Conservation (phyloP, 1,140 invertebrate species). For the Caenorhabditis inopinata region DNA sequence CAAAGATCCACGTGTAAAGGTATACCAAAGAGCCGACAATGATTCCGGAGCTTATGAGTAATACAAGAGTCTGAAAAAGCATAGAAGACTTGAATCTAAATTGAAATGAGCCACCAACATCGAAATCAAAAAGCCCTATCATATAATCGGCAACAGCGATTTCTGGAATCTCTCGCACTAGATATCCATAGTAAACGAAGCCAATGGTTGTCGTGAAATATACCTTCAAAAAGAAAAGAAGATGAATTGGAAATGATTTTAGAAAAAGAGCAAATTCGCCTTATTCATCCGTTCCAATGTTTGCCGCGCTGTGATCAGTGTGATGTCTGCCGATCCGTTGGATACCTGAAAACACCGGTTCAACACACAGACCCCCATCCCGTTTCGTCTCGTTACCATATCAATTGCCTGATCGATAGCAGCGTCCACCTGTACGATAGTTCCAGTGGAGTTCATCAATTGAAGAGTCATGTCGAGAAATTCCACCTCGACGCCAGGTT, state of each 20-base stretch:
- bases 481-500: slow-evolving; percentile 26
- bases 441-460: slow-evolving; percentile 16
- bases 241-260: not conserved
- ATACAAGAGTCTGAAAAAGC: slow-evolving; percentile 12
- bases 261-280: not conserved
- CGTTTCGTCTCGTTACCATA: too few relatives aligned
- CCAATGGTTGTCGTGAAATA: slow-evolving; percentile 23
- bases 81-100: not conserved
- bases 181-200: slow-evolving; percentile 29
- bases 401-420: slow-evolving; percentile 20
- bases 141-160: slow-evolving; percentile 34
- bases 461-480: slow-evolving; percentile 33
- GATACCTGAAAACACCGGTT: not conserved
- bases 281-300: slow-evolving; percentile 30
- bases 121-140: not conserved
- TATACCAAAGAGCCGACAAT: slow-evolving; percentile 17
- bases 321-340: slow-evolving; percentile 36
- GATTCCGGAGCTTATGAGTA: not conserved
- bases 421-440: slow-evolving; percentile 10
- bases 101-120: slow-evolving; percentile 1
- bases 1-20: slow-evolving; percentile 14
- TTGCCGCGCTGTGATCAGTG: slow-evolving; percentile 1
- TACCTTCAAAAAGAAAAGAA: not conserved
- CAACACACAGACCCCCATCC: too few relatives aligned
- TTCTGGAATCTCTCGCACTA: slow-evolving; percentile 27